Percentiles rank a stretch among this genome's conserved stretches.
phyloP scores from a whole-genome alignment of 2,888 invertebrate species.

The Megalurothrips usitatus region DNA sequence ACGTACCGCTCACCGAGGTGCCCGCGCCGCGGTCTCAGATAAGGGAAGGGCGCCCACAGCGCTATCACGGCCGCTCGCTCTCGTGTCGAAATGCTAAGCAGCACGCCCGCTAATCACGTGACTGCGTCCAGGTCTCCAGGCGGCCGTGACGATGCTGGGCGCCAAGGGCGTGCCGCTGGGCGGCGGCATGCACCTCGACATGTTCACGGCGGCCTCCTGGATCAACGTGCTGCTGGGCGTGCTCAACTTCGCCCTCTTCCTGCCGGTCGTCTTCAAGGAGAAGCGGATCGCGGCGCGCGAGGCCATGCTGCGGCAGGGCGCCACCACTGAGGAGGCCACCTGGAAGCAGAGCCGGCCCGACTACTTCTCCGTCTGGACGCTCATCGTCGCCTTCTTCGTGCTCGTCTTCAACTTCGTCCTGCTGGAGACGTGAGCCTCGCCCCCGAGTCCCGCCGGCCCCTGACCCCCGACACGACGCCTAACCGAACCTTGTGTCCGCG shows the following conservation, averaged over 20 bases:
- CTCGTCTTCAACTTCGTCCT: slow-evolving; percentile 84
- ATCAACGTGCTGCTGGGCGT: slow-evolving; percentile 71
- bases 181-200: slow-evolving; percentile 62
- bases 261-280: slow-evolving; percentile 72
- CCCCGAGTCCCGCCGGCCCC: background rate
- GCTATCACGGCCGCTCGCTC: too few species aligned
- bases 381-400: slow-evolving; percentile 76
- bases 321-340: slow-evolving; percentile 66
- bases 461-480: background rate
- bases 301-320: slow-evolving; percentile 70
- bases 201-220: slow-evolving; percentile 86
- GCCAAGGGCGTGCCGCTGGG: slow-evolving; percentile 55
- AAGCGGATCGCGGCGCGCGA: slow-evolving; percentile 72
- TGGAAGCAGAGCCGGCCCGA: slow-evolving; percentile 68
- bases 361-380: slow-evolving; percentile 69
- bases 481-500: slow-evolving; percentile 31
- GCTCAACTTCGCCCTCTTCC: slow-evolving; percentile 65
- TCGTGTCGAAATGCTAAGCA: too few species aligned
- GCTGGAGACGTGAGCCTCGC: slow-evolving; percentile 64
- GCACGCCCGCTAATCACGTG: too few species aligned
- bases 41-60: background rate
- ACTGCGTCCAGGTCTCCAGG: slow-evolving; percentile 59
- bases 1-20: background rate
- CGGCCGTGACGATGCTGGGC: slow-evolving; percentile 73
- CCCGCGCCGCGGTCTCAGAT: too few species aligned